Conservation (phyloP, 2,797 vertebrate genomes). For the Crenuchus spilurus region DNA sequence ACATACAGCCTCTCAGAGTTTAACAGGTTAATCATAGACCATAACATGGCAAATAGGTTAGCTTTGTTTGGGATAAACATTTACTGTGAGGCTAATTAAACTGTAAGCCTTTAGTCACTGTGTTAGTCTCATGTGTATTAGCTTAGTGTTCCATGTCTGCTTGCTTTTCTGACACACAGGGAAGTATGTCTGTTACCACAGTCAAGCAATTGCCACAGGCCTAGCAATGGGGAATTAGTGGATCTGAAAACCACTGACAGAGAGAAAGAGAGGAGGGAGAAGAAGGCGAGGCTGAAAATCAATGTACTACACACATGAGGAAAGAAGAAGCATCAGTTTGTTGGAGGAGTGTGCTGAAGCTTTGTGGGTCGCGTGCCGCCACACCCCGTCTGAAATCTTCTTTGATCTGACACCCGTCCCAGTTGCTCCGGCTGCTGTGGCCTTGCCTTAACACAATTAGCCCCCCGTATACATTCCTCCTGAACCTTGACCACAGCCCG, state of each 20-base stretch:
- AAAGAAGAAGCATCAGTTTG: constrained; percentile 1
- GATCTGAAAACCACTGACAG: neutral
- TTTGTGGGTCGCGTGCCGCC: constrained; percentile 43
- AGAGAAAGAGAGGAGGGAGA: neutral
- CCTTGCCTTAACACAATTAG: constrained; percentile 15
- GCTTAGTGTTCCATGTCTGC: no score
- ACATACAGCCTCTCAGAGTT: no score
- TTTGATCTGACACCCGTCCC: constrained; percentile 52
- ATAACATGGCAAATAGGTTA: no score
- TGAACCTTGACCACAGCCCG: neutral
- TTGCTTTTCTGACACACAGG: constrained; percentile 13
- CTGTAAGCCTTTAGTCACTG: neutral
- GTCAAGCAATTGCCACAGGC: no score
- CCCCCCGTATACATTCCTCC: constrained; percentile 4
- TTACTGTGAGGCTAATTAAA: neutral
- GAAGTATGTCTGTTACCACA: no score
- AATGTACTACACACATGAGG: neutral
- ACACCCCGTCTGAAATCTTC: constrained; percentile 32
- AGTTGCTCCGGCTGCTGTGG: constrained; percentile 50
- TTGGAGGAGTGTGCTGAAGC: constrained; percentile 34
- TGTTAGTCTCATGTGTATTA: no score
- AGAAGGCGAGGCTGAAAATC: neutral
- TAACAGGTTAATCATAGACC: neutral
- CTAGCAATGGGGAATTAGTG: neutral
- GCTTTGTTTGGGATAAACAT: neutral